Base-by-base conservation (phyloP, 2,113 vertebrate genomes). In the Euleptes europaea region DNA sequence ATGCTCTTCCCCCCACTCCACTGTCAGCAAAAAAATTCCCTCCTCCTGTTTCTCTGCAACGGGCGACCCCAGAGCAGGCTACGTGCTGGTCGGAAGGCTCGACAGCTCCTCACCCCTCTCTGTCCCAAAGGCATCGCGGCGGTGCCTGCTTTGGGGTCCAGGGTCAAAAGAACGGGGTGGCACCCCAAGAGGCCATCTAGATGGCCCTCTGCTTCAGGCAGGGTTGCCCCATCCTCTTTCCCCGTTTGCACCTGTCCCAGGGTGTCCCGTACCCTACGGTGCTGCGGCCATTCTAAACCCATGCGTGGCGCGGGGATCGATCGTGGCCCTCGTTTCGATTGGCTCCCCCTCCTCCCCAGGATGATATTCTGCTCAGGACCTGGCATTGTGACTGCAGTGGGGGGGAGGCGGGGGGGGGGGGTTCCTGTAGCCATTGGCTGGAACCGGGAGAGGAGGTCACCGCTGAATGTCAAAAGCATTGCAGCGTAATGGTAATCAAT, bases 381-480 rank as follows among this genome's bases (percentile, higher is more conserved):
- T 86, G 70, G 78, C 87, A 83, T 35, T 75, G 85, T 51, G 49
- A 71, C 73, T 65, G 80, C 79, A 83, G 79, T 80, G 57, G 75
- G 60, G 69, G 83, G 72, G 10, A 0, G 14, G 49, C 10, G 23
- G 2, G 3, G n/a, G 47, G 10, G 33, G 69, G 40, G 38, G 3
- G 13, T 72, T 72, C 31, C 33, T 82, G 26, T 28, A 40, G 38
- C 54, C 76, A 35, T 60, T 60, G 54, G 54, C 54, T 42, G 23
- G 84, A 3, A 51, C 70, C 57, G 26, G 47, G 81, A 84, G 88
- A 67, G 88, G 92, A 93, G 95, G 94, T 93, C 93, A 86, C 78
- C 81, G 90, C 82, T 95, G 94, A 95, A 95, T 95, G 94, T 94
- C 95, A 94, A 92, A 91, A 93, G 90, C 93, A 86, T 92, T 95